These are phyloP conservation scores for Phaetusa simplex DNA, from an alignment of 2,113 vertebrate genomes.

Conservation along the genomic window DNA sequence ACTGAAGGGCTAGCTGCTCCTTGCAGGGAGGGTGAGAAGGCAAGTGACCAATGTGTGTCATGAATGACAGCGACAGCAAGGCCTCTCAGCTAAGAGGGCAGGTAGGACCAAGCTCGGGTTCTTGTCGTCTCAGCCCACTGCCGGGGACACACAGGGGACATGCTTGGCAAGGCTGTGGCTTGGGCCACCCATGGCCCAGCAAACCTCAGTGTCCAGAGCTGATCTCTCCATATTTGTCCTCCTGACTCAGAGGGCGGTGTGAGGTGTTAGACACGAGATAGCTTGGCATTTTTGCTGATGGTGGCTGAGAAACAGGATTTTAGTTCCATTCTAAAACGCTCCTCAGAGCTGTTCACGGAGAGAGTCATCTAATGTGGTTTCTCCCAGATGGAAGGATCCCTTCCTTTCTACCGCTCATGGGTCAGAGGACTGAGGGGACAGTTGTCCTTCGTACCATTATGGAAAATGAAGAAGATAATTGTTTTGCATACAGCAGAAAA, in stretches of 20 bases:
- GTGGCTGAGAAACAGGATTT: neutral
- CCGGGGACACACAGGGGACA: neutral
- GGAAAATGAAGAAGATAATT: neutral
- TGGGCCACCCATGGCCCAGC: neutral
- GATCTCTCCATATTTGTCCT: neutral
- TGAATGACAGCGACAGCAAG: neutral
- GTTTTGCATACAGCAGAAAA: neutral
- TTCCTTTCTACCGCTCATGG: neutral
- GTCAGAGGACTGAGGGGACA: neutral
- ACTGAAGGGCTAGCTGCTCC: neutral
- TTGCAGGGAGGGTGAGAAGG: neutral
- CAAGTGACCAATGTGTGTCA: rapidly evolving
- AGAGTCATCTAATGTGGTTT: neutral
- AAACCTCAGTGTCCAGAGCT: neutral
- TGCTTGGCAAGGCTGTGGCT: neutral
- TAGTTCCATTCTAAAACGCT: neutral
- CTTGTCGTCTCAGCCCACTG: neutral
- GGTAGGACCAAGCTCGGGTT: rapidly evolving
- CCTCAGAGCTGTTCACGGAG: neutral
- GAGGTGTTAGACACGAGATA: neutral
- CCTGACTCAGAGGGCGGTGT: neutral
- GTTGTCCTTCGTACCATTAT: neutral
- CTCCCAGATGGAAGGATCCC: neutral
- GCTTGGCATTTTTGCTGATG: neutral
- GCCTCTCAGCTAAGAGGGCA: neutral